Conservation (phyloP, 2,888 invertebrate genomes). For the Thereva nobilitata region DNA sequence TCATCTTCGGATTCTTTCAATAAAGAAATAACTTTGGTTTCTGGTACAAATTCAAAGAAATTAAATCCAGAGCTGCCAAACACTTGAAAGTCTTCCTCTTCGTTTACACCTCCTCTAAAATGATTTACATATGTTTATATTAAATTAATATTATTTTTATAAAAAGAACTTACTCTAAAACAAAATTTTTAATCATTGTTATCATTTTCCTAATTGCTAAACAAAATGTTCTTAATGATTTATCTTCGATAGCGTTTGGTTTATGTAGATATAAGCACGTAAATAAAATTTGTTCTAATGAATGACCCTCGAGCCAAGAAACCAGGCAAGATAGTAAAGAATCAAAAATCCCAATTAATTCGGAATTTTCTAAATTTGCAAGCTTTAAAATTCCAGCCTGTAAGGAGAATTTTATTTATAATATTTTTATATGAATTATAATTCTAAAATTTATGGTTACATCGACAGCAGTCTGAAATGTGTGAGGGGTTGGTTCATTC, state of each 20-base stretch:
- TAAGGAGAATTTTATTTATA: constrained; percentile 46
- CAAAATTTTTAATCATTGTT: constrained; percentile 85
- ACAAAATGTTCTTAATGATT: constrained; percentile 82
- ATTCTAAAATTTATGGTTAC: constrained; percentile 58
- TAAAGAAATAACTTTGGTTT: constrained; percentile 78
- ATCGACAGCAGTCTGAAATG: constrained; percentile 83
- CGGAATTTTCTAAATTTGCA: constrained; percentile 72
- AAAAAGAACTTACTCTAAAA: constrained; percentile 70
- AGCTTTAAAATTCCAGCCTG: constrained; percentile 79
- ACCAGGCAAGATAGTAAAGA: constrained; percentile 91
- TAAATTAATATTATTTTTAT: constrained; percentile 1
- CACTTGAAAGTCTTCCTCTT: constrained; percentile 96
- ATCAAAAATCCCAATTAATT: constrained; percentile 92
- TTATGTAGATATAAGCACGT: constrained; percentile 94
- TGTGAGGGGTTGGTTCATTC: constrained; percentile 79
- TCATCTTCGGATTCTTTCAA: constrained; percentile 90
- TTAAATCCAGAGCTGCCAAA: constrained; percentile 86
- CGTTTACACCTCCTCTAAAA: constrained; percentile 79
- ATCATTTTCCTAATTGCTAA: constrained; percentile 86
- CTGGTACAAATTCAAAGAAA: constrained; percentile 74
- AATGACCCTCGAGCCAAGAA: constrained; percentile 97
- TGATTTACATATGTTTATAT: constrained; percentile 3
- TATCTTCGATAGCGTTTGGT: constrained; percentile 81
- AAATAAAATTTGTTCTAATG: constrained; percentile 94
- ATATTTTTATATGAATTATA: background rate